Percentiles rank a stretch among this genome's conserved stretches.
Evolutionary conservation across 2,113 vertebrate species (phyloP).

Genomic region (Gasterosteus aculeatus): DNA sequence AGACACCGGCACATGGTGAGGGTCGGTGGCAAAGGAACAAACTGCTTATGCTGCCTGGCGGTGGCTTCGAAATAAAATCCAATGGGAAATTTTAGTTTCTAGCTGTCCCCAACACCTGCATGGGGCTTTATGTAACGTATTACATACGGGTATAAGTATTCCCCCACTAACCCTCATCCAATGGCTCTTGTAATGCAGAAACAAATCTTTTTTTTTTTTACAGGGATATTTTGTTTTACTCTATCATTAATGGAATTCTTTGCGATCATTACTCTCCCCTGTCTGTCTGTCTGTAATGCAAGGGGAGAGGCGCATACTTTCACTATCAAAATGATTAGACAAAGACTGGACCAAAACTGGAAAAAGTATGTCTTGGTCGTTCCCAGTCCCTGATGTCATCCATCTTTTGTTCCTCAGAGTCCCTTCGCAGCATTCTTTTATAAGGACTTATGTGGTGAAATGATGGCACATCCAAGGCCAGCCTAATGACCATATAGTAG

Average conservation of each 20-base stretch:
- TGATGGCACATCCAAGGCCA: neutral
- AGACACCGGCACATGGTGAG: conserved; percentile 42
- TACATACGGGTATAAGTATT: too few species aligned
- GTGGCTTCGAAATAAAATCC: conserved; percentile 41
- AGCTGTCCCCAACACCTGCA: conserved; percentile 35
- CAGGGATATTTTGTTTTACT: conserved; percentile 10
- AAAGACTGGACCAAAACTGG: conserved; percentile 36
- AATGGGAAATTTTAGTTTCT: conserved; percentile 38
- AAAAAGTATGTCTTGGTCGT: conserved; percentile 26
- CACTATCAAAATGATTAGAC: conserved; percentile 29
- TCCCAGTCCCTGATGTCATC: conserved; percentile 29
- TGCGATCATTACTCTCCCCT: conserved; percentile 20
- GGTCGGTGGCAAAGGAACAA: conserved; percentile 61
- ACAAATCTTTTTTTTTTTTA: neutral
- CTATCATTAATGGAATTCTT: conserved; percentile 6
- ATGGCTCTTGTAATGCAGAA: conserved; percentile 19
- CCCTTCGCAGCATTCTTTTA: neutral
- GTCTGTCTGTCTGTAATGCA: conserved; percentile 10
- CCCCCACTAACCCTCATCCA: too few species aligned
- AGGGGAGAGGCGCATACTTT: conserved; percentile 26
- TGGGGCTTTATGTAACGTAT: conserved; percentile 20
- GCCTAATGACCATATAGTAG: neutral
- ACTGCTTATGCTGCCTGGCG: conserved; percentile 39
- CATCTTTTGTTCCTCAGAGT: conserved; percentile 21
- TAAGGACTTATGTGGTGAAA: neutral